phyloP scores from a whole-genome alignment of 2,113 vertebrate genomes.

The Ailuropoda melanoleuca region DNA sequence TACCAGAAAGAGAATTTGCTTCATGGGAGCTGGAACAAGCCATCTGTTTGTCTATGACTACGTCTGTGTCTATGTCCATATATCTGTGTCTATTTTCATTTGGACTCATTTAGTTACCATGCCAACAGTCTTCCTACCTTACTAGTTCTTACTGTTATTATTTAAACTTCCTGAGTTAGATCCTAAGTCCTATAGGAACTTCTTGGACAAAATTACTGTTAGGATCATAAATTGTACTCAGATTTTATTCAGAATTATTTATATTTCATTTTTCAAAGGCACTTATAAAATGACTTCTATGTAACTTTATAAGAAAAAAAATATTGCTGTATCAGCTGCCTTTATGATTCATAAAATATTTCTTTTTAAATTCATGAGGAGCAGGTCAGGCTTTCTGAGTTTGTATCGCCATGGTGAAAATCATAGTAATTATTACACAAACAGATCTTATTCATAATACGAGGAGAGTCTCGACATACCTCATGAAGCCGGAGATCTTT shows the following conservation, averaged over 20 bases:
- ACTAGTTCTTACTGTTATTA: not conserved
- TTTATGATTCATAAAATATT: slow-evolving; percentile 4
- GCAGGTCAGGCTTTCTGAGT: slow-evolving; percentile 50
- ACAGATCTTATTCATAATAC: slow-evolving; percentile 70
- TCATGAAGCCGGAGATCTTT: slow-evolving; percentile 96
- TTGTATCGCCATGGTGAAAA: slow-evolving; percentile 53
- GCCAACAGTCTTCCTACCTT: not conserved
- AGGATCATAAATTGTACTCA: not conserved
- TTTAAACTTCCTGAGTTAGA: slow-evolving; percentile 18
- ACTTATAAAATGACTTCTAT: not conserved
- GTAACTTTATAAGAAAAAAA: slow-evolving; percentile 17
- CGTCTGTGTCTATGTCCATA: not conserved
- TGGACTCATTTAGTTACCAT: not conserved
- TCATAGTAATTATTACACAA: slow-evolving; percentile 38
- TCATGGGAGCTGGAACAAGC: slow-evolving; percentile 11
- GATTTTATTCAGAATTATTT: slow-evolving; percentile 26
- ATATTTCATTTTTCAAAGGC: slow-evolving; percentile 11
- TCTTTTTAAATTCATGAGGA: not conserved
- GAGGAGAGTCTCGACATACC: slow-evolving; percentile 84
- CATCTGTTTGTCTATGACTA: not conserved
- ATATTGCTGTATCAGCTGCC: not conserved
- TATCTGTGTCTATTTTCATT: not conserved
- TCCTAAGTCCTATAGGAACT: not conserved
- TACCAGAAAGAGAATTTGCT: slow-evolving; percentile 26
- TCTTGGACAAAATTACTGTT: not conserved